These are phyloP conservation scores for Climacteris rufus DNA, from an alignment of 2,113 vertebrate genomes.

Conservation along the genomic window DNA sequence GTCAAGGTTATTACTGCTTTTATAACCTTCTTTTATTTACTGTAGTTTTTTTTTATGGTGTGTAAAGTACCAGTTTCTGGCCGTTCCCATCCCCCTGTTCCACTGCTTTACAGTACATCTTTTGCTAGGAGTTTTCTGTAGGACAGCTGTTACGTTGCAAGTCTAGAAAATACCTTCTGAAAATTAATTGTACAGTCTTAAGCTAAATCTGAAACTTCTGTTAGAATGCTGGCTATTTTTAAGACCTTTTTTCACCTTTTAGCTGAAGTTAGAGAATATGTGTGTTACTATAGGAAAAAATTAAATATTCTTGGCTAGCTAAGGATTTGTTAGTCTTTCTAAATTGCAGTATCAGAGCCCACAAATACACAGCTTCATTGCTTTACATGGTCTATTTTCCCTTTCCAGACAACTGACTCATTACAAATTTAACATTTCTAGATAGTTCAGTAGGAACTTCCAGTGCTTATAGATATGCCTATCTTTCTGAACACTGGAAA, in stretches of 20 bases:
- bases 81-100: background rate
- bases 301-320: background rate
- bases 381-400: background rate
- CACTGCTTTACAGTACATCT: background rate
- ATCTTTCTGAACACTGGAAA: background rate
- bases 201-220: background rate
- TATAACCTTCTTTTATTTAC: slow-evolving; percentile 47
- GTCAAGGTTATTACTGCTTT: slow-evolving; percentile 47
- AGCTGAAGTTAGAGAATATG: background rate
- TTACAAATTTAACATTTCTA: background rate
- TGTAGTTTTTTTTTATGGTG: background rate
- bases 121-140: slow-evolving; percentile 34
- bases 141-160: background rate
- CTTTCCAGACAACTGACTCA: background rate
- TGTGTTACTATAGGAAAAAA: background rate
- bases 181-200: slow-evolving; percentile 21
- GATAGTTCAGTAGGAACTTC: background rate
- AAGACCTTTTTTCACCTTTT: background rate
- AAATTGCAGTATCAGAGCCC: background rate
- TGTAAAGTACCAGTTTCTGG: background rate
- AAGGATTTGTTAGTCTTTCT: background rate
- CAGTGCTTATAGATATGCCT: background rate
- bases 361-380: background rate
- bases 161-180: slow-evolving; percentile 13
- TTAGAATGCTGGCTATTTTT: background rate